A percentile compares a stretch with the other conserved stretches of the same genome.
Conservation (phyloP, 1,140 invertebrate genomes). For the Marisa cornuarietis region DNA sequence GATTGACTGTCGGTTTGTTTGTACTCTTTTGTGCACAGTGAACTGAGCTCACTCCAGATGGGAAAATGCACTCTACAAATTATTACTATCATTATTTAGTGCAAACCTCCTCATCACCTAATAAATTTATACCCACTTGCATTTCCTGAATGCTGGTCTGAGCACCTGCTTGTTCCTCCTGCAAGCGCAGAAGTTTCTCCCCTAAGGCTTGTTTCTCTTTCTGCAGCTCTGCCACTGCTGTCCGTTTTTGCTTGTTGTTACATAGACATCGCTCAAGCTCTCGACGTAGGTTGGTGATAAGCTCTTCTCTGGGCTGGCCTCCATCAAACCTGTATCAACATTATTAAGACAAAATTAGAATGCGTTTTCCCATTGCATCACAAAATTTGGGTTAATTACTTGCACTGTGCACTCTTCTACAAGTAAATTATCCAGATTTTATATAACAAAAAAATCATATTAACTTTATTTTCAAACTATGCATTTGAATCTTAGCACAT, state of each 20-base stretch:
- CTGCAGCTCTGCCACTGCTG: constrained; percentile 48
- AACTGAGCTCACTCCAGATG: neutral
- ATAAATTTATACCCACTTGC: constrained; percentile 30
- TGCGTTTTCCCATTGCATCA: neutral
- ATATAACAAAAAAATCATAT: no score
- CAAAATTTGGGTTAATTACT: neutral
- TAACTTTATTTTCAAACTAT: no score
- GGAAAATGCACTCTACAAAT: neutral
- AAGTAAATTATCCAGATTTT: no score
- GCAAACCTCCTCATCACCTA: no score
- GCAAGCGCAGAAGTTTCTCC: constrained; percentile 40
- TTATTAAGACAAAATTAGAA: neutral
- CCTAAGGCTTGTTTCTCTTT: constrained; percentile 39
- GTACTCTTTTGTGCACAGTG: no score
- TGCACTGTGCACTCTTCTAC: no score
- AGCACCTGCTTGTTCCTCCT: constrained; percentile 34
- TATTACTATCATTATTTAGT: neutral
- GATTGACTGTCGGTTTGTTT: no score
- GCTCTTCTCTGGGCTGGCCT: constrained; percentile 24
- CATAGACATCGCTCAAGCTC: constrained; percentile 58
- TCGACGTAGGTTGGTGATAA: constrained; percentile 44
- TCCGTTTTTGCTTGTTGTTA: constrained; percentile 57
- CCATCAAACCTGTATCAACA: constrained; percentile 18
- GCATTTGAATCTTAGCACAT: neutral
- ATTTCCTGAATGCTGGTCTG: constrained; percentile 43